Base-by-base conservation (phyloP, 2,113 vertebrate species). In the Dromaius novaehollandiae region DNA sequence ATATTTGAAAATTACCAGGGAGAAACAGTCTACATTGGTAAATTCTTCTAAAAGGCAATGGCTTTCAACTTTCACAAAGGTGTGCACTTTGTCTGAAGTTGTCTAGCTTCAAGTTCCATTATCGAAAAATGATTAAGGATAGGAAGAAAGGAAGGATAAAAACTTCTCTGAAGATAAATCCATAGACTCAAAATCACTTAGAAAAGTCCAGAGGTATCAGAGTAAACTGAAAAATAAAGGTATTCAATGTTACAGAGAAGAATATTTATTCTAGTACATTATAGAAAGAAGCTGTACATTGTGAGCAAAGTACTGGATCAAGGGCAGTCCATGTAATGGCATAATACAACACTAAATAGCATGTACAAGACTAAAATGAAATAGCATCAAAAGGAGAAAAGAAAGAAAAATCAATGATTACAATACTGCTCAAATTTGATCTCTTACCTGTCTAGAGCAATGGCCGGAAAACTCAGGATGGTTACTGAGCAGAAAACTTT, bases 401-500 rank as follows among this genome's bases (percentile, higher is more conserved):
- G 9, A 56, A 51, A 81, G 17, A 80, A 90, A 82, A 77, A 38
- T 25, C 11, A 34, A 70, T 32, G 18, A 60, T 74, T 34, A 78
- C 11, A 11, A 6, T 46, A 9, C 30, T 30, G 51, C 22, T 60
- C 70, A 69, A 73, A 69, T 75, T n/a, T 82, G 38, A 53, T 83
- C 36, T 58, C 97, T 97, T 98, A 99, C 98, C 98, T 98, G 97
- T 99, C 98, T 92, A 99, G 93, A 82, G 98, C 98, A 96, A 99
- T 98, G 89, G 98, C 98, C 53, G 99, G 98, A 97, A 99, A 99
- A 95, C 99, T 99, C 88, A 99, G 99, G 96, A 99, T 98, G 18
- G 98, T 99, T 96, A 98, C 99, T 1, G 99, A 99, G 96, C 99
- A 99, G 98, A 99, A 99, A 78, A 99, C 99, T 95, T 99, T 99